Base-by-base conservation (phyloP, 2,888 invertebrate genomes). In the Sphecodes monilicornis region DNA sequence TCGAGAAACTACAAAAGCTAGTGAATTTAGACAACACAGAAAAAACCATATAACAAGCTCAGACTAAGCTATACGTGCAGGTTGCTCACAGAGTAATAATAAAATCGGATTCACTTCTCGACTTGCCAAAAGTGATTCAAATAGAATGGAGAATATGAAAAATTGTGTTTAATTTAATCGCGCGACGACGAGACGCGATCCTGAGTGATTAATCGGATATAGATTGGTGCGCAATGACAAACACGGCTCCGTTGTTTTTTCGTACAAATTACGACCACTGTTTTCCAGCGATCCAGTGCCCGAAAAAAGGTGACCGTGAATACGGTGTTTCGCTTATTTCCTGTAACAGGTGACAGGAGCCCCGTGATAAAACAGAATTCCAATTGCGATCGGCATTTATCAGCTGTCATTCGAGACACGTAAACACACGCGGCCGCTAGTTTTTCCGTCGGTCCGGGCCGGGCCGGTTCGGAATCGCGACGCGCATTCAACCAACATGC, bases 351-450 rank as follows among this genome's bases (percentile, higher is more conserved):
- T 86, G 88, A 86, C 88, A 86, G 78, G 69, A 41, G 32, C 66
- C 43, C 76, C 43, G 76, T 73, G 83, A 86, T 85, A 85, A 90
- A 90, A 89, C 78, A 79, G 86, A 83, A 88, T 85, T 86, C 78
- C 80, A 85, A 87, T 78, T 77, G 84, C 88, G 66, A 80, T 75
- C 85, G 84, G 84, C 82, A 82, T 90, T 90, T 90, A 89, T 90
- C 89, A 90, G 89, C 86, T 86, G 86, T 82, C 87, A 90, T 90
- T 90, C 86, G 86, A 77, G 73, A 86, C 88, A 87, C 90, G 88
- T 90, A 90, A 87, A 88, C 89, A 89, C 79, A 76, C 76, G 50
- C 60, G 18, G 18, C 70, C 39, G 43, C 39, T 41, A 72, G 78
- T 79, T 87, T 87, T 87, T 87, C 78, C 77, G 57, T 36, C 36